Base-by-base conservation (phyloP, 2,888 invertebrate species). In the Drosophila algonquin region DNA sequence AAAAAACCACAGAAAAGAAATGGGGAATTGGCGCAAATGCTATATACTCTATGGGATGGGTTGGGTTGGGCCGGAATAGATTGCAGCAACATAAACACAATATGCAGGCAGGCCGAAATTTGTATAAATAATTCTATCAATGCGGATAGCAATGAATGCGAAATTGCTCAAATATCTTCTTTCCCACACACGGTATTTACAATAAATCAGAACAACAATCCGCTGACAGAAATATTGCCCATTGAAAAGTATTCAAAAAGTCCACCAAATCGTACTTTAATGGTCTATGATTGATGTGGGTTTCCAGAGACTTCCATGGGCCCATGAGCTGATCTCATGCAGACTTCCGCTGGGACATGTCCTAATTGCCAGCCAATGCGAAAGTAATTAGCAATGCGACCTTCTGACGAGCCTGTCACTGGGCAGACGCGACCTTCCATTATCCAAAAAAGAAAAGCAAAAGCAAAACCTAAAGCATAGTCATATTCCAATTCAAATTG, bases 11-110 rank as follows among this genome's bases (percentile, higher is more conserved):
- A 58, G 53, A 56, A 60, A 48, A 73, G 40, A 21, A n/a, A 24
- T n/a, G 44, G 10, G 69, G 67, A 76, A 87, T 81, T 79, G 82
- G 82, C 73, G 68, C 75, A 80, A 80, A 83, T 72, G 64, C 75
- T 75, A 53, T 75, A 62, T 75, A 75, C 79, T 79, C 52, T 69
- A 80, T 69, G 69, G 59, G 46, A 65, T 21, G 46, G 55, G 69
- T 50, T 63, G 48, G 32, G 54, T 56, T 61, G 65, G 69, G 71
- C 40, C 40, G 40, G 40, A 40, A 40, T 40, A 40, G 40, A 55
- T 63, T 78, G 79, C 84, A 75, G 56, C 81, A 78, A 89, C 77
- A 80, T 87, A 87, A 86, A 89, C 87, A 84, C 89, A 86, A 87
- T 87, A 71, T 84, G 89, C 87, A 87, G 62, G 51, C 58, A 65